A percentile compares a stretch with the other conserved stretches of the same genome.
Conservation (phyloP, 2,888 invertebrate species). For the Rotaria macrura region DNA sequence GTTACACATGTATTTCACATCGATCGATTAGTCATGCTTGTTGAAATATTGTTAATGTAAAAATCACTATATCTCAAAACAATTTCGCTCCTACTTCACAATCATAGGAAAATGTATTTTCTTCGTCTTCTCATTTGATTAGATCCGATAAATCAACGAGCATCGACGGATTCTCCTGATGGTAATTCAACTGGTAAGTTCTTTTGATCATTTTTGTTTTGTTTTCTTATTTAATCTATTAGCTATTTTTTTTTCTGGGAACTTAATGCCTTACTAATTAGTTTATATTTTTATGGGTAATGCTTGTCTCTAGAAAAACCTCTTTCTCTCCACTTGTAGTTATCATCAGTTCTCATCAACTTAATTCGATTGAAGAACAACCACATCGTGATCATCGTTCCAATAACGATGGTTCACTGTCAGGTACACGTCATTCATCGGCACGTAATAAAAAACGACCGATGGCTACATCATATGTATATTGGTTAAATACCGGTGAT, state of each 20-base stretch:
- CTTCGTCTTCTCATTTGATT: no score
- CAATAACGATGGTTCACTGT: background rate
- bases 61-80: no score
- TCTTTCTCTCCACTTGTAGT: background rate
- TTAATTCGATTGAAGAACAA: background rate
- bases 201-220: background rate
- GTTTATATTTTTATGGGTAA: background rate
- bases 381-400: background rate
- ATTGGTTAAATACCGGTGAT: slow-evolving; percentile 19
- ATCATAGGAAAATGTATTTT: no score
- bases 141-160: background rate
- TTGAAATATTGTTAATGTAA: no score
- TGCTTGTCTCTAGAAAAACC: background rate
- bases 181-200: background rate
- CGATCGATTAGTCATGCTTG: no score
- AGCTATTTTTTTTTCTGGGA: no score
- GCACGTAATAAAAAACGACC: background rate
- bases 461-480: background rate
- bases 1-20: background rate
- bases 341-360: background rate
- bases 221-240: no score
- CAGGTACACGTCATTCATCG: background rate
- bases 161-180: background rate
- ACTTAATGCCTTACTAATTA: no score
- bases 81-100: no score